These are phyloP conservation scores for Puntigrus tetrazona DNA, from an alignment of 2,113 vertebrate species.

Conservation along the genomic window DNA sequence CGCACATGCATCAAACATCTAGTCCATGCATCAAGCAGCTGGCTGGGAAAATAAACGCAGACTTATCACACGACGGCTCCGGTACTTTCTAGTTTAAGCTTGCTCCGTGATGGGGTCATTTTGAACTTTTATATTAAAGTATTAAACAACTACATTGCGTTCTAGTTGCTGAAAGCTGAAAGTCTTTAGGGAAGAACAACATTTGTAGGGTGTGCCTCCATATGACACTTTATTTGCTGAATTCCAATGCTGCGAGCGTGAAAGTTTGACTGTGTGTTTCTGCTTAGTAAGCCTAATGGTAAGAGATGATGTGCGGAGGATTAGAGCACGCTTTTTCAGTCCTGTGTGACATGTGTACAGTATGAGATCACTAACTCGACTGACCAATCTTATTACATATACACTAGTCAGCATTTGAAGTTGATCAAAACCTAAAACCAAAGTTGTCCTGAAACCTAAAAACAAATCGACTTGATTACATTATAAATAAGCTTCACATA, in stretches of 20 bases:
- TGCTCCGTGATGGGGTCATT: constrained; percentile 27
- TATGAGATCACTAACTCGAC: constrained; percentile 9
- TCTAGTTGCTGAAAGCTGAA: neutral
- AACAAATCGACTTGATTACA: too few species aligned
- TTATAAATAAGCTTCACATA: too few species aligned
- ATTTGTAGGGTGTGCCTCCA: neutral
- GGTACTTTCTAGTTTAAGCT: constrained; percentile 48
- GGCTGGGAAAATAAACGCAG: constrained; percentile 47
- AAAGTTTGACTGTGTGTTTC: constrained; percentile 32
- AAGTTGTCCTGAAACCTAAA: too few species aligned
- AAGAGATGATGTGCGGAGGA: constrained; percentile 19
- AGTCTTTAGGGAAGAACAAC: neutral
- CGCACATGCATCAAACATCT: constrained; percentile 50
- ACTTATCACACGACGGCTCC: constrained; percentile 35
- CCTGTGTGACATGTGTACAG: neutral
- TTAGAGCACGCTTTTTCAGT: neutral
- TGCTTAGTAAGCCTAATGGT: constrained; percentile 25
- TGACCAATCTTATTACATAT: too few species aligned
- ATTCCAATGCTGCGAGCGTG: neutral
- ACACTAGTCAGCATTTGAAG: too few species aligned
- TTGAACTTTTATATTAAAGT: neutral
- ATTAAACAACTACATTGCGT: neutral
- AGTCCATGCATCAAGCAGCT: constrained; percentile 2
- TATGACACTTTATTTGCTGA: constrained; percentile 9
- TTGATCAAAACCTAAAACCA: too few species aligned